Base-by-base conservation (phyloP, 2,888 invertebrate genomes). In the Xestia ashworthii region DNA sequence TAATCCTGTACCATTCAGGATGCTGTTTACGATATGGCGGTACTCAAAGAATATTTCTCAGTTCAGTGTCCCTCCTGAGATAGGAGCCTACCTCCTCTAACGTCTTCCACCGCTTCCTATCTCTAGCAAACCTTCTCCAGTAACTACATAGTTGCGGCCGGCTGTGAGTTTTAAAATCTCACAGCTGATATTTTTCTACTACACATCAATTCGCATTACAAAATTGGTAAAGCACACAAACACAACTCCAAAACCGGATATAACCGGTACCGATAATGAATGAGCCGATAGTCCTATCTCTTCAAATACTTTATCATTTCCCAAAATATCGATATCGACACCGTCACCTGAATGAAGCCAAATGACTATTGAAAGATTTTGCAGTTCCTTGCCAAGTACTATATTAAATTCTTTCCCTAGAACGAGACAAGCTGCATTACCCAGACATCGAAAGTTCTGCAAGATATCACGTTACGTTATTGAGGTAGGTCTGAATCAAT, bases 401-500 rank as follows among this genome's bases (percentile, higher is more conserved):
- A 48, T 60, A 48, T 72, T 70, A 85, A 81, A 75, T 71, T 85
- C 38, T 69, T 48, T 64, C 32, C 38, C 19, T 55, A 25, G 58
- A 60, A 81, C 25, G n/a, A 71, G 60, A 50, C 62, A 62, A n/a
- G 44, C 64, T 76, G 76, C 58, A 70, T 60, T 71, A 74, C n/a
- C 48, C 67, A 69, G 73, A 71, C 77, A 44, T 64, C 16, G n/a
- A 53, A 38, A 83, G 46, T 46, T 75, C 74, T 71, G 74, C 46
- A 53, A 62, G 73, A 64, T 76, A 76, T 83, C 76, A 72, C 22
- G 53, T 73, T 86, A 55, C 78, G 76, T 64, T 78, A 76, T 79
- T 84, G 76, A 83, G 87, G 76, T n/a, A 84, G 87, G 84, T 84
- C 50, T 44, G 41, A 32, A 65, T 46, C 1, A 16, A 8, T 80